Evolutionary conservation across 2,113 vertebrate genomes (phyloP).

Genomic region (Misgurnus mizolepis): DNA sequence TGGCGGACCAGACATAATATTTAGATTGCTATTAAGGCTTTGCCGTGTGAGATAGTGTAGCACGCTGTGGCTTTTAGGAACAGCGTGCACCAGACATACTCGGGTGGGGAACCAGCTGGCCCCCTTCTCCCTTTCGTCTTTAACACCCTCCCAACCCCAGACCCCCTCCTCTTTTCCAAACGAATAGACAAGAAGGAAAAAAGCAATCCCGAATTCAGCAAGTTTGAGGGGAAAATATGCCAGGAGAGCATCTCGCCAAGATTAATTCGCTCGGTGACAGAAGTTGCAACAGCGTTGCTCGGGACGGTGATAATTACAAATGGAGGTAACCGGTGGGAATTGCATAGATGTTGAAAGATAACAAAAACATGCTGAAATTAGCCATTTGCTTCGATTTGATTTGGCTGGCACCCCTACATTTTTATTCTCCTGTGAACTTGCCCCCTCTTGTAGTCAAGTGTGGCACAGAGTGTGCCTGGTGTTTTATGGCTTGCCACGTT

Average conservation of each 20-base stretch:
- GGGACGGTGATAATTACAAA: constrained; percentile 53
- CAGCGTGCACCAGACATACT: constrained; percentile 47
- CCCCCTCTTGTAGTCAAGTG: background rate
- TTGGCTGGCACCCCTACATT: constrained; percentile 13
- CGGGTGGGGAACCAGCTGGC: constrained; percentile 3
- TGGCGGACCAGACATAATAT: constrained; percentile 83
- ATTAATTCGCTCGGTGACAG: constrained; percentile 57
- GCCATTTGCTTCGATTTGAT: constrained; percentile 43
- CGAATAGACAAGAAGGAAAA: constrained; percentile 8
- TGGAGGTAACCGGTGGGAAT: constrained; percentile 49
- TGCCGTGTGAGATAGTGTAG: constrained; percentile 62
- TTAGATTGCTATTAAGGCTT: constrained; percentile 76
- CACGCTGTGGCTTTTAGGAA: constrained; percentile 64
- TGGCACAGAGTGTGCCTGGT: background rate
- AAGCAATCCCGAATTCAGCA: constrained; percentile 36
- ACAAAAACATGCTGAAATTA: constrained; percentile 55
- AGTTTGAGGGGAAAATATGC: constrained; percentile 17
- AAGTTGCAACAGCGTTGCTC: constrained; percentile 42
- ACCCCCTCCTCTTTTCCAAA: constrained; percentile 8
- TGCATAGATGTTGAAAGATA: constrained; percentile 51
- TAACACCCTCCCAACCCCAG: constrained; percentile 26
- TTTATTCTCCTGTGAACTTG: constrained; percentile 43
- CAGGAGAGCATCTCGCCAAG: constrained; percentile 43
- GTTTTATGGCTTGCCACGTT: constrained; percentile 45
- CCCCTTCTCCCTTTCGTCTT: constrained; percentile 45